Evolutionary conservation across 2,113 vertebrate species (phyloP).

Genomic region (Ageneiosus marmoratus): DNA sequence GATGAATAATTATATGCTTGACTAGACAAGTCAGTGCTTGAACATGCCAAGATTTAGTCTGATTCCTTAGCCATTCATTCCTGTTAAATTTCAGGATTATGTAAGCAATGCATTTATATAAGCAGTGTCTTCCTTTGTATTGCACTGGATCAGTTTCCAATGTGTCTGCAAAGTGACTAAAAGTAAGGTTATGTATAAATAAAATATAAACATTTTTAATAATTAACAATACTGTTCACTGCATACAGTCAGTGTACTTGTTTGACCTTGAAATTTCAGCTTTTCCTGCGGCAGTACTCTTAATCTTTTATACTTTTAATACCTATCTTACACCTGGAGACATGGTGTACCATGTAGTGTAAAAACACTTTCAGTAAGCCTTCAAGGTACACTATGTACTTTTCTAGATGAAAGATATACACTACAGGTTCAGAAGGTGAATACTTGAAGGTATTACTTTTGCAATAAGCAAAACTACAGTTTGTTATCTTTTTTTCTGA

Average conservation of each 20-base stretch:
- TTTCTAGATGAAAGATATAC: neutral
- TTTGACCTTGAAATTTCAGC: neutral
- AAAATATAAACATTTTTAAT: neutral
- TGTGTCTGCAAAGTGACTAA: neutral
- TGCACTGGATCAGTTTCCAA: neutral
- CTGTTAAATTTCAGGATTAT: neutral
- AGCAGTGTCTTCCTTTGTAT: neutral
- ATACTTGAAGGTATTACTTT: neutral
- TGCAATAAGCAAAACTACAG: neutral
- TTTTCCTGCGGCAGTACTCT: neutral
- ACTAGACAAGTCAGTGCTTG: neutral
- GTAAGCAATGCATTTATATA: neutral
- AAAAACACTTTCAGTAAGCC: neutral
- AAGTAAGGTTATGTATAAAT: neutral
- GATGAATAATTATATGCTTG: neutral
- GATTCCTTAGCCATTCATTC: neutral
- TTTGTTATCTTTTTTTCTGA: neutral
- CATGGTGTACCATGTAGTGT: neutral
- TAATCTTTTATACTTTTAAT: neutral
- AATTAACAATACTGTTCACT: neutral
- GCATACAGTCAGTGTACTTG: neutral
- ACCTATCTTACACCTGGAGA: conserved; percentile 8
- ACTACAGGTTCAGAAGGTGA: neutral
- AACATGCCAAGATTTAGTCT: neutral
- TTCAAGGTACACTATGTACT: neutral